Evolutionary conservation across 2,888 invertebrate genomes (phyloP).

Genomic region (Drosophila mettleri): DNA sequence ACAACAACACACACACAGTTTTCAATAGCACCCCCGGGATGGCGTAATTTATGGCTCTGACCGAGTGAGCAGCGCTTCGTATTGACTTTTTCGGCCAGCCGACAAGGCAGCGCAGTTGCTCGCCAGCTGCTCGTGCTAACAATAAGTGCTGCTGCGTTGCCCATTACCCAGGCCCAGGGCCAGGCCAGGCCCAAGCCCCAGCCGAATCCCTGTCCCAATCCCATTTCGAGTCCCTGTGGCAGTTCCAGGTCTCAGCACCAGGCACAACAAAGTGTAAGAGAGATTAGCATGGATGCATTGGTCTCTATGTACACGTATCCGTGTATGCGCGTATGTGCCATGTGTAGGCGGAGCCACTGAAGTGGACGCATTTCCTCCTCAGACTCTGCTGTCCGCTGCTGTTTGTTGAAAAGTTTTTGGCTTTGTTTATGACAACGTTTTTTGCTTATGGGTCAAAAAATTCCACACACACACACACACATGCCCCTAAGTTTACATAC

Average conservation of each 20-base stretch:
- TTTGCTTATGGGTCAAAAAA: conserved; percentile 55
- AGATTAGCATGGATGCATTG: conserved; percentile 50
- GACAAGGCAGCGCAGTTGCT: conserved; percentile 25
- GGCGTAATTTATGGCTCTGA: conserved; percentile 77
- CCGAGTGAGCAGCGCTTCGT: conserved; percentile 68
- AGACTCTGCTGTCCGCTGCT: conserved; percentile 10
- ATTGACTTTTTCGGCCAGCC: conserved; percentile 71
- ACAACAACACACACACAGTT: conserved; percentile 48
- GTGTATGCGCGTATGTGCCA: conserved; percentile 4
- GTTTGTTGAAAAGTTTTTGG: conserved; percentile 67
- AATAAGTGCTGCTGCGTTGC: conserved; percentile 35
- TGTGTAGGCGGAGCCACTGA: conserved; percentile 54
- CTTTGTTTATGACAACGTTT: conserved; percentile 63
- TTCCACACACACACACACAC: conserved; percentile 4
- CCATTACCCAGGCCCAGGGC: conserved; percentile 20
- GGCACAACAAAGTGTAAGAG: conserved; percentile 33
- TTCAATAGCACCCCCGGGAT: conserved; percentile 80
- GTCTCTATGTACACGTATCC: conserved; percentile 7
- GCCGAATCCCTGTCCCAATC: conserved; percentile 7
- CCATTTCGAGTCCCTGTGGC: conserved; percentile 36
- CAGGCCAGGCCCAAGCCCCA: neutral
- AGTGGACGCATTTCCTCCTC: conserved; percentile 62
- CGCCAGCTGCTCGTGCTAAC: conserved; percentile 34
- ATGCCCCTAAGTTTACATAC: conserved; percentile 17
- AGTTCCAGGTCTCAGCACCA: conserved; percentile 38